Conservation (phyloP, 2,113 vertebrate species). For the Sclerurus mexicanus region DNA sequence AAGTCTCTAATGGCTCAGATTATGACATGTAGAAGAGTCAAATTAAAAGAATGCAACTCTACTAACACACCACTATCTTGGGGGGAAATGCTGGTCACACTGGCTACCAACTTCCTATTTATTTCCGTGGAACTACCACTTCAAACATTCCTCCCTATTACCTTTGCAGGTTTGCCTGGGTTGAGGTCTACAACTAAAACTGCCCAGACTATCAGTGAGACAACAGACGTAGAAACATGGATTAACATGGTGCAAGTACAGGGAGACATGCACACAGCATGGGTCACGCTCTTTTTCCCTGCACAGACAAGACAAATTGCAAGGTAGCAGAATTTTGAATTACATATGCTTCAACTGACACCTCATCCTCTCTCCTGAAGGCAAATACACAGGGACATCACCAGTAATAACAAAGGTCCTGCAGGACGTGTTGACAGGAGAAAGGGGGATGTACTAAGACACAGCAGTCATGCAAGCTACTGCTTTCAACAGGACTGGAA, state of each 20-base stretch:
- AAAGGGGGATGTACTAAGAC: background rate
- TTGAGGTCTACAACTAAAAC: background rate
- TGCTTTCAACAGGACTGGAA: background rate
- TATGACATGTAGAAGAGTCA: background rate
- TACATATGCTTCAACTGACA: background rate
- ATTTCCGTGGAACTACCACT: background rate
- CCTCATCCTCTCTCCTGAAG: background rate
- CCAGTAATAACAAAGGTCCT: background rate
- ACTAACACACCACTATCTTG: fast-evolving
- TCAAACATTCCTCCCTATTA: background rate
- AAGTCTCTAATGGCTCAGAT: background rate
- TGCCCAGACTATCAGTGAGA: background rate
- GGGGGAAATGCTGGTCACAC: background rate
- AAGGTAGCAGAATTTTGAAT: background rate
- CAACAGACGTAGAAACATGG: background rate
- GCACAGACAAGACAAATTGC: background rate
- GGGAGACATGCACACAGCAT: background rate
- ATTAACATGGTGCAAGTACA: background rate
- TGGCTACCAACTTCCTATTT: background rate
- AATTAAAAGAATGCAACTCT: background rate
- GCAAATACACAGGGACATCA: background rate
- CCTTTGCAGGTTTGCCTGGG: background rate
- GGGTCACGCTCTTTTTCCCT: background rate
- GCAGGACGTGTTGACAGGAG: background rate
- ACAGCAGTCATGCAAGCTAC: background rate